These are phyloP conservation scores for Acrocephalus scirpaceus DNA, from an alignment of 2,797 vertebrate species.

Conservation along the genomic window DNA sequence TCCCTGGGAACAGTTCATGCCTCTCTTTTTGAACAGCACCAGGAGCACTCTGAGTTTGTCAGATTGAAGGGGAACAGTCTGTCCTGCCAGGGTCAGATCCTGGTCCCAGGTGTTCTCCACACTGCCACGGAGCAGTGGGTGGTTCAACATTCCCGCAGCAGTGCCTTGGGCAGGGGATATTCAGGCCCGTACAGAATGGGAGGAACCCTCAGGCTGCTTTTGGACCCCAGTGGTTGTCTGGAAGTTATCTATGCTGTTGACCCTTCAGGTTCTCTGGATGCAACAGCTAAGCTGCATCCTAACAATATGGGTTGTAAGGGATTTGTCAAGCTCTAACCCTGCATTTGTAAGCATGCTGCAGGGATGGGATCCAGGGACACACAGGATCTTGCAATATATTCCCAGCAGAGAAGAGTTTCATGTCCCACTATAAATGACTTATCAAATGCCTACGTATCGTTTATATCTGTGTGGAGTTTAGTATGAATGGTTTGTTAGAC, in stretches of 20 bases:
- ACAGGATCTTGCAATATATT: neutral
- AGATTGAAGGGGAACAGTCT: neutral
- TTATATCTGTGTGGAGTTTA: conserved; percentile 34
- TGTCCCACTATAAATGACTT: neutral
- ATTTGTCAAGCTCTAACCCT: neutral
- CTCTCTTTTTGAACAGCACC: neutral
- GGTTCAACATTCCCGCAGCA: neutral
- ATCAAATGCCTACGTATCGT: conserved; percentile 25
- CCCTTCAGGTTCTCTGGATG: neutral
- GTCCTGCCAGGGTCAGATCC: neutral
- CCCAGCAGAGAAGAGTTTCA: neutral
- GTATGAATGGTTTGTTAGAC: conserved; percentile 46
- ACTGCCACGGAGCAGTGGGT: too few relatives aligned
- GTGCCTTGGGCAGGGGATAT: neutral
- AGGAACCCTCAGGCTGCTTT: neutral
- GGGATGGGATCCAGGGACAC: neutral
- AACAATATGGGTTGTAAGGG: neutral
- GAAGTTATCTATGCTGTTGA: neutral
- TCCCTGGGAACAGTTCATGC: neutral
- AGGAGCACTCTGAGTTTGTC: neutral
- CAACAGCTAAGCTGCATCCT: neutral
- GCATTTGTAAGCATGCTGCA: neutral
- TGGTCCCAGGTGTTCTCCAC: neutral
- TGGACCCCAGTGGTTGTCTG: neutral
- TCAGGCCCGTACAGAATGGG: accelerated